Evolutionary conservation across 2,888 invertebrate species (phyloP).

Genomic region (Odontothrips loti): DNA sequence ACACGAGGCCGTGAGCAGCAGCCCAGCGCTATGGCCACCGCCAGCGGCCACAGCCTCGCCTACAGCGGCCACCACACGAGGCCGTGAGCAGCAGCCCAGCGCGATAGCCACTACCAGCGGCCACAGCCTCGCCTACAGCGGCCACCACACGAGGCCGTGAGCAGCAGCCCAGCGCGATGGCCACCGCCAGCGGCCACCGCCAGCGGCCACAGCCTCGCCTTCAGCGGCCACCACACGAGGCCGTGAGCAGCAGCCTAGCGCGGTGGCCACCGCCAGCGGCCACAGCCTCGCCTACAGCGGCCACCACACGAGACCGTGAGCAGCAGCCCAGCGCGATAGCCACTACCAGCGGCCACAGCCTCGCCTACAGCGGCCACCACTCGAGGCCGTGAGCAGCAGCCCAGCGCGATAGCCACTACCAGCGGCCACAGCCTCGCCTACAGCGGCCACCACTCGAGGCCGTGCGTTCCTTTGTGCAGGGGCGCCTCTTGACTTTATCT

Average conservation of each 20-base stretch:
- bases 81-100: neutral
- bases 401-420: no score
- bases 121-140: constrained; percentile 17
- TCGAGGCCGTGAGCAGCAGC: neutral
- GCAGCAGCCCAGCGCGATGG: neutral
- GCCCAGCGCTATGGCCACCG: neutral
- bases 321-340: neutral
- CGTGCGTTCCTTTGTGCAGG: neutral
- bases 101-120: neutral
- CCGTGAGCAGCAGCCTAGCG: neutral
- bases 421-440: neutral
- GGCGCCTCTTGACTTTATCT: neutral
- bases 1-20: constrained; percentile 9
- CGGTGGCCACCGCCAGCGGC: neutral
- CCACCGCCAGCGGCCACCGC: no score
- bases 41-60: neutral
- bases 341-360: neutral
- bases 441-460: neutral
- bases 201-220: neutral
- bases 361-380: constrained; percentile 19
- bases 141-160: constrained; percentile 19
- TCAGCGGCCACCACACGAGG: neutral
- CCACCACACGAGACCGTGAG: constrained; percentile 15
- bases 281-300: constrained; percentile 17
- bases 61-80: neutral